phyloP scores from a whole-genome alignment of 2,888 invertebrate genomes.

The Sminthurinus aureus region DNA sequence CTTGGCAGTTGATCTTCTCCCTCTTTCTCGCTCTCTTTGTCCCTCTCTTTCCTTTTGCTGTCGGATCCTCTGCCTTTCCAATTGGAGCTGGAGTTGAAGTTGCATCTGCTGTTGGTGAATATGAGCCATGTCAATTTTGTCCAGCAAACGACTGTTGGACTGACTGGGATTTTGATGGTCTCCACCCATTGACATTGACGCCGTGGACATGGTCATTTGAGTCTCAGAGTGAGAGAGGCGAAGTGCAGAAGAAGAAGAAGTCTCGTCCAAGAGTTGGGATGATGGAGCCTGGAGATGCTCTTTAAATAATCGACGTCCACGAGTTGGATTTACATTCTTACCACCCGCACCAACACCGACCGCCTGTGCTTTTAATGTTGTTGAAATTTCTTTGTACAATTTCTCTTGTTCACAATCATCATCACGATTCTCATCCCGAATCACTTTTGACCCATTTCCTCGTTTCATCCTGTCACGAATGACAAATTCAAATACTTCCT shows the following conservation, averaged over 20 bases:
- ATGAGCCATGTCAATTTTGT: neutral
- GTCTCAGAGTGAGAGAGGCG: slow-evolving; percentile 11
- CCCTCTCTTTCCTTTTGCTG: too few relatives aligned
- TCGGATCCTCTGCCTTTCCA: neutral
- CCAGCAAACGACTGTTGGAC: too few relatives aligned
- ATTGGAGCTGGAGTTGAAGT: neutral
- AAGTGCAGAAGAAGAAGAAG: neutral
- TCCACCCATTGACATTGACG: too few relatives aligned
- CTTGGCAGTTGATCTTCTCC: too few relatives aligned
- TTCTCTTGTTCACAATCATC: neutral
- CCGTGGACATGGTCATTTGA: neutral
- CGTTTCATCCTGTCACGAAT: neutral
- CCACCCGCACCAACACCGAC: neutral
- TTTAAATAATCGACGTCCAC: too few relatives aligned
- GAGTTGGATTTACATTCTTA: neutral
- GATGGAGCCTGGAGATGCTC: neutral
- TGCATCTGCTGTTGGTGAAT: neutral
- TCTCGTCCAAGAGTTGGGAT: neutral
- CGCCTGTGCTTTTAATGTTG: neutral
- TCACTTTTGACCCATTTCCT: neutral
- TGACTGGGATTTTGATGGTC: too few relatives aligned
- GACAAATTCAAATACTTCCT: slow-evolving; percentile 26
- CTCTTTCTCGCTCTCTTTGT: too few relatives aligned
- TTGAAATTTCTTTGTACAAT: neutral
- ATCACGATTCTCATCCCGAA: neutral